Conservation (phyloP, 2,888 invertebrate species). For the Eilema depressum region DNA sequence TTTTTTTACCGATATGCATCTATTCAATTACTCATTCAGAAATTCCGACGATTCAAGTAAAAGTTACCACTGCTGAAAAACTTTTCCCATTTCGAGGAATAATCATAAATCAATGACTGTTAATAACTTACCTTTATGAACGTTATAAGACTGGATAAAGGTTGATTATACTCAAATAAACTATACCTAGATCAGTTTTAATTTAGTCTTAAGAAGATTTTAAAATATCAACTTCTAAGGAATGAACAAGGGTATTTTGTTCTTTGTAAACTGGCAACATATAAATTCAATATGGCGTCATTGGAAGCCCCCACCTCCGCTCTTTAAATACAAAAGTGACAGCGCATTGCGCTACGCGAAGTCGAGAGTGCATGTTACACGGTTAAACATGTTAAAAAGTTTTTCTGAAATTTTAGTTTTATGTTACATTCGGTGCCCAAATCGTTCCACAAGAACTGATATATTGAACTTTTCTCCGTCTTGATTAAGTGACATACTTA, state of each 20-base stretch:
- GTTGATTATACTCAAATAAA: neutral
- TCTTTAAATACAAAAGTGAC: constrained; percentile 60
- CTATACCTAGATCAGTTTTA: neutral
- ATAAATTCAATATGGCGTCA: constrained; percentile 68
- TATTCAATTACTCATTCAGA: constrained; percentile 14
- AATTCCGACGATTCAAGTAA: neutral
- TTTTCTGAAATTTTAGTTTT: constrained; percentile 90
- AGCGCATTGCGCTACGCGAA: constrained; percentile 82
- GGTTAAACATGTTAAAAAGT: constrained; percentile 92
- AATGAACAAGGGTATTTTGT: neutral
- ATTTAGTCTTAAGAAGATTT: neutral
- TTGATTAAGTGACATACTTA: constrained; percentile 89
- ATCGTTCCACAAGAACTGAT: constrained; percentile 90
- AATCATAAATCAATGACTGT: neutral
- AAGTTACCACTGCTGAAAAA: neutral
- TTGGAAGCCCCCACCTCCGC: constrained; percentile 50
- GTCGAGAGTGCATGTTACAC: constrained; percentile 84
- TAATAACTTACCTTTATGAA: neutral
- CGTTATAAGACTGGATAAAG: too few relatives aligned
- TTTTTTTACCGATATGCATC: neutral
- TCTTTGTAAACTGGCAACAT: constrained; percentile 55
- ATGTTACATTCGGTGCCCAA: constrained; percentile 91
- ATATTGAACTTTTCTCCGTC: constrained; percentile 92
- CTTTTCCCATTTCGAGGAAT: neutral
- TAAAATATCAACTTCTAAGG: neutral